Evolutionary conservation across 2,113 vertebrate genomes (phyloP).

Genomic region (Spilogale gracilis): DNA sequence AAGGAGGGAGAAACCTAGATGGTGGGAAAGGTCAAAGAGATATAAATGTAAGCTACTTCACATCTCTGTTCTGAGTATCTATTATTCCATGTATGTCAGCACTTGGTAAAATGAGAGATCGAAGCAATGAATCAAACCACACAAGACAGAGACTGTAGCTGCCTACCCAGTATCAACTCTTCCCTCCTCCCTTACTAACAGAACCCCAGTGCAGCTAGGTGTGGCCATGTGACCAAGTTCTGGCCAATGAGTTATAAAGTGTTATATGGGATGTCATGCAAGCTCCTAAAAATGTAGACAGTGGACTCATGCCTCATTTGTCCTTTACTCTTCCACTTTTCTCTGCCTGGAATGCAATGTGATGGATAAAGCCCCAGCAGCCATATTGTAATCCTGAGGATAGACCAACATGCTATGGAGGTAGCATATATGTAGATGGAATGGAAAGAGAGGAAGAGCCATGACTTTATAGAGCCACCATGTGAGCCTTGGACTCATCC

Average conservation of each 20-base stretch:
- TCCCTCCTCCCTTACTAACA: neutral
- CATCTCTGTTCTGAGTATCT: neutral
- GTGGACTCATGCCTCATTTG: neutral
- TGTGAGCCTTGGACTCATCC: neutral
- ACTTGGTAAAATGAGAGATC: neutral
- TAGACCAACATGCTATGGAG: neutral
- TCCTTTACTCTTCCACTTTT: neutral
- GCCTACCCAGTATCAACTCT: neutral
- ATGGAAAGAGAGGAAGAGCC: neutral
- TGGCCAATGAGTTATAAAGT: neutral
- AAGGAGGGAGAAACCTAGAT: neutral
- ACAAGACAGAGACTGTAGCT: neutral
- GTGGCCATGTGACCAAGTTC: neutral
- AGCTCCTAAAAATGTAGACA: neutral
- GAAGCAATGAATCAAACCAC: slow-evolving; percentile 4
- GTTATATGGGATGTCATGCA: neutral
- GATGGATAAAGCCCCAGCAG: neutral
- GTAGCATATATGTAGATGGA: neutral
- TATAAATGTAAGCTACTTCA: neutral
- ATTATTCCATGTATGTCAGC: neutral
- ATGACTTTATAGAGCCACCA: neutral
- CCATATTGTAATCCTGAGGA: neutral
- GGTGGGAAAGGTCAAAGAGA: neutral
- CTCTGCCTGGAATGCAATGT: neutral
- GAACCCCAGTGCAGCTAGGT: neutral